Evolutionary conservation across 2,113 vertebrate genomes (phyloP).

Genomic region (Bagarius yarrelli): DNA sequence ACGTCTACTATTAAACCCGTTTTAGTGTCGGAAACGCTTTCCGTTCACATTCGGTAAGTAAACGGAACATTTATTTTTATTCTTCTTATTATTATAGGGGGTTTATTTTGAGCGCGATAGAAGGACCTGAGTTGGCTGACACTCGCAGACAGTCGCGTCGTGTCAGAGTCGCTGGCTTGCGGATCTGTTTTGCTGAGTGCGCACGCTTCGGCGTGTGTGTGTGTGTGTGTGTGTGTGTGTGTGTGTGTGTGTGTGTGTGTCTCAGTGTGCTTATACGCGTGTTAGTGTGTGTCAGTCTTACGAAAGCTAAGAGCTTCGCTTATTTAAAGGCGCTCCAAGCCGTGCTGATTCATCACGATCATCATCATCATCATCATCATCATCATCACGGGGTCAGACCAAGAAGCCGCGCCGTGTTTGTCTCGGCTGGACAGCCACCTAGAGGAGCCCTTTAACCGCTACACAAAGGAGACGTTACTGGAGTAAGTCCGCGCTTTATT

Average conservation of each 20-base stretch:
- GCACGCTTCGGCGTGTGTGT: conserved; percentile 53
- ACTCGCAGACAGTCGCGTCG: not conserved
- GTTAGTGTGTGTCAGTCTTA: conserved; percentile 17
- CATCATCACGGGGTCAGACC: conserved; percentile 38
- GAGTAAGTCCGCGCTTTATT: not conserved
- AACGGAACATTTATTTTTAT: not conserved
- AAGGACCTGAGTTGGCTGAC: not conserved
- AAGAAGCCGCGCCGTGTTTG: conserved; percentile 21
- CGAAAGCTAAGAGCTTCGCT: conserved; percentile 34
- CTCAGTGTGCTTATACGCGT: not conserved
- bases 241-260: not conserved
- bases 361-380: conserved; percentile 64
- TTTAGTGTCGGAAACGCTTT: not conserved
- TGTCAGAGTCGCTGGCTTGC: conserved; percentile 35
- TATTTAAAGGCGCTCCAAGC: conserved; percentile 60
- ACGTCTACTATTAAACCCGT: not conserved
- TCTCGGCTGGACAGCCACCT: conserved; percentile 32
- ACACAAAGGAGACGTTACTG: conserved; percentile 2
- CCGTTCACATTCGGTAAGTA: conserved; percentile 61
- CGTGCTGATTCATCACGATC: conserved; percentile 73
- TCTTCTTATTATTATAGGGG: not conserved
- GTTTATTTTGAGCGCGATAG: not conserved
- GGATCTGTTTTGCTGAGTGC: conserved; percentile 71
- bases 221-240: conserved; percentile 29
- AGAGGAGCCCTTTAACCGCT: conserved; percentile 17